These are phyloP conservation scores for Papilio aristodemus DNA, from an alignment of 1,140 invertebrate species.

Conservation along the genomic window DNA sequence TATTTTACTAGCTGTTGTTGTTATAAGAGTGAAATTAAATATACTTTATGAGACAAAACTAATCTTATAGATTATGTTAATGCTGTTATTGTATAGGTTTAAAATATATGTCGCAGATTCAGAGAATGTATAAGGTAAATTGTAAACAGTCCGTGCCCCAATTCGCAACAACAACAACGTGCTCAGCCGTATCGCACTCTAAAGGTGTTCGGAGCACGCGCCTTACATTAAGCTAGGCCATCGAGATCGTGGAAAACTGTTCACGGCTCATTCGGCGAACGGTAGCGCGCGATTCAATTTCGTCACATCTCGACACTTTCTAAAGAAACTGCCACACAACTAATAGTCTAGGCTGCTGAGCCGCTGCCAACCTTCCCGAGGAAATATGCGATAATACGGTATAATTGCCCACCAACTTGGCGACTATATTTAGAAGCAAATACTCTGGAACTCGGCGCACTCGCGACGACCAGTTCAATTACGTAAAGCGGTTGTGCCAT, in stretches of 20 bases:
- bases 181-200: slow-evolving; percentile 38
- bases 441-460: slow-evolving; percentile 72
- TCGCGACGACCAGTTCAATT: slow-evolving; percentile 74
- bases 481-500: slow-evolving; percentile 80
- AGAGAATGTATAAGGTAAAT: not conserved
- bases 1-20: too few species aligned
- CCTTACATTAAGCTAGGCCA: slow-evolving; percentile 62
- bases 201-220: slow-evolving; percentile 61
- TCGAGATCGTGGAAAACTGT: slow-evolving; percentile 59
- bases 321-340: slow-evolving; percentile 70
- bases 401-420: slow-evolving; percentile 75
- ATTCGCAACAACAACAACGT: slow-evolving; percentile 39
- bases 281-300: slow-evolving; percentile 66
- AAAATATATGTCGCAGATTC: not conserved
- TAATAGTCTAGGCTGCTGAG: slow-evolving; percentile 62
- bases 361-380: slow-evolving; percentile 67
- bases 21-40: too few species aligned
- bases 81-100: not conserved
- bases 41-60: not conserved
- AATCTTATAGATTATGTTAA: not conserved
- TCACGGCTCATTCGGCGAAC: slow-evolving; percentile 58
- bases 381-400: slow-evolving; percentile 79
- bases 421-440: slow-evolving; percentile 77
- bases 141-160: slow-evolving; percentile 42
- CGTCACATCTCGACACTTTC: slow-evolving; percentile 75